Evolutionary conservation across 2,797 vertebrate species (phyloP), one percentile per base, ranked within the genome.

Genomic region (Parauchenoglanis ngamensis): DNA sequence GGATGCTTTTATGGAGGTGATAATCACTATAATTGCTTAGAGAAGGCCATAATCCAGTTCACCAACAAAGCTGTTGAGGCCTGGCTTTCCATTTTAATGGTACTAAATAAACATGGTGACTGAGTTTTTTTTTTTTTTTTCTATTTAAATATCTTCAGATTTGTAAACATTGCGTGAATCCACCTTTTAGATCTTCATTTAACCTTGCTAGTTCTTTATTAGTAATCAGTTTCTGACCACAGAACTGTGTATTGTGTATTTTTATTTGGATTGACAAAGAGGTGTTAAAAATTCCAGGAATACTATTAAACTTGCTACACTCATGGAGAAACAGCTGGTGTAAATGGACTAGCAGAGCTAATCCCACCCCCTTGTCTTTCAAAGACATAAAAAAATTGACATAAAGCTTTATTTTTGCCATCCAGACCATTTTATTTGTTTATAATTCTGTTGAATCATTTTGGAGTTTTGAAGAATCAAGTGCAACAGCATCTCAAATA

Each of bases 11-110:
- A 84, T 84, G 31, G 83, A 72, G 31, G 67, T 72, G 68, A 73
- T 84, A 57, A 73, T 35, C 31, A 73, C 54, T 35, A 19, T 72
- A 84, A 84, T 72, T 84, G 49, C 82, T 84, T 54, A 25, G 19
- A 61, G 56, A 40, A 44, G 56, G 23, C 35, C 17, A 44, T 23
- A 44, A 81, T 81, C n/a, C 11, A 44, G 35, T 61, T 80, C 56
- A 61, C 31, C 7, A 25, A 40, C 54, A 59, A 44, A 63, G 59
- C 57, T 63, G 21, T 23, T 56, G 52, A 28, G n/a, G 25, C 4
- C 49, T 57, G 23, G 52, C n/a, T 57, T 59, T 79, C 17, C 4
- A 59, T 80, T 80, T 80, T 15, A 59, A 61, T 35, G 31, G 40
- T 63, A 44, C 57, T 81, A 61, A 35, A 59, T 80, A 40, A 77